phyloP scores from a whole-genome alignment of 2,113 vertebrate genomes.

The Limnothrissa miodon region DNA sequence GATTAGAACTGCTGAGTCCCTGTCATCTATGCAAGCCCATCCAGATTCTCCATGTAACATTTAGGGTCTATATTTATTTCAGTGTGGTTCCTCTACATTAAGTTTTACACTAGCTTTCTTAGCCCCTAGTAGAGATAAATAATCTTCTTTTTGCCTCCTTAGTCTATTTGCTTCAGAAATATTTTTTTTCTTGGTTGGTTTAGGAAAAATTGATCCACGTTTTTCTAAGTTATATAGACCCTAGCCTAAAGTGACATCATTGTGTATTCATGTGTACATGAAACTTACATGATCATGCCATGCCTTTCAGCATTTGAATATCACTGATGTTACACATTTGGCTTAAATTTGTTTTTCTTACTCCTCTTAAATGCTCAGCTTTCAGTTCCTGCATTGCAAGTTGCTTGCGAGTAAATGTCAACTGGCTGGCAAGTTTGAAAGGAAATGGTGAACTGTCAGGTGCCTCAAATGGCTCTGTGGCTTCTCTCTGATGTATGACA shows the following conservation, averaged over 20 bases:
- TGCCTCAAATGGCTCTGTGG: constrained; percentile 25
- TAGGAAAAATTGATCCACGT: too few relatives aligned
- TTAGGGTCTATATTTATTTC: background rate
- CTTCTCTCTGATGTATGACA: constrained; percentile 21
- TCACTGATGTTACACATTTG: constrained; percentile 28
- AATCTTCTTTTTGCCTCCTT: background rate
- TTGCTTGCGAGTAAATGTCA: constrained; percentile 15
- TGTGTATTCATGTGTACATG: background rate
- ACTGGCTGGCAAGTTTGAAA: constrained; percentile 30
- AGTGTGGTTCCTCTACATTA: background rate
- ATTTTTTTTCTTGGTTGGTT: too few relatives aligned
- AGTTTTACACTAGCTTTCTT: background rate
- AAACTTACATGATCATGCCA: background rate
- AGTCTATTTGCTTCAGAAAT: background rate
- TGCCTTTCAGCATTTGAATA: background rate
- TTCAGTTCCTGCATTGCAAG: constrained; percentile 47
- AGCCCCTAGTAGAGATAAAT: background rate
- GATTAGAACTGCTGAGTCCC: background rate
- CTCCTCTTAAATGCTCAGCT: constrained; percentile 40
- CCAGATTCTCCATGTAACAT: background rate
- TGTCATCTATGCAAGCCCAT: background rate
- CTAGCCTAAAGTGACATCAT: background rate
- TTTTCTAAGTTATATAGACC: too few relatives aligned
- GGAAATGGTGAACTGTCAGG: constrained; percentile 43
- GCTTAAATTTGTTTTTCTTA: constrained; percentile 25